Percentiles rank a stretch among this genome's conserved stretches.
Conservation (phyloP, 2,797 vertebrate species). For the Etheostoma perlongum region DNA sequence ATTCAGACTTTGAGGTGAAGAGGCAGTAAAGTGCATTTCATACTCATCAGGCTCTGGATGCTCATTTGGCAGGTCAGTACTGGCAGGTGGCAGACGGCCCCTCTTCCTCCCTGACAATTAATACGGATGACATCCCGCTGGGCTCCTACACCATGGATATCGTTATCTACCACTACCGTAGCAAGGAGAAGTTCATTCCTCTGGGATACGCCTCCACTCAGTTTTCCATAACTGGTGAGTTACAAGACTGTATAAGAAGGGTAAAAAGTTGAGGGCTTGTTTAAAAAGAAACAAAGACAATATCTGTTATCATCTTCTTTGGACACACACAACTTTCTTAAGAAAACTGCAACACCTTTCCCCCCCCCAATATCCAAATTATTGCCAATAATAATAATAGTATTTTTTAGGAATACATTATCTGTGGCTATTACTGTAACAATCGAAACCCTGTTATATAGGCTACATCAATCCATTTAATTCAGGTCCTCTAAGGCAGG, state of each 20-base stretch:
- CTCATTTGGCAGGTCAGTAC: slow-evolving; percentile 86
- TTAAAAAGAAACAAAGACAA: no score
- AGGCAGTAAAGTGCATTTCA: neutral
- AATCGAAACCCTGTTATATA: neutral
- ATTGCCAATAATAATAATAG: no score
- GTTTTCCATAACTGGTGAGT: slow-evolving; percentile 92
- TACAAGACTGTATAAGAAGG: neutral
- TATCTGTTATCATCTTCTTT: no score
- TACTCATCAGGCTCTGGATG: neutral
- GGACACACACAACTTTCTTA: no score
- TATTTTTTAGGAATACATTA: neutral
- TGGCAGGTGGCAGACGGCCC: slow-evolving; percentile 94
- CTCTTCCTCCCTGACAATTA: slow-evolving; percentile 88
- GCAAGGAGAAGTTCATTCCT: slow-evolving; percentile 91
- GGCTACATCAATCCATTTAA: neutral
- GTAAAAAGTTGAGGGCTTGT: no score
- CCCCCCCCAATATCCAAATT: no score
- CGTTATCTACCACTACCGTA: slow-evolving; percentile 92
- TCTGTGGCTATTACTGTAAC: neutral
- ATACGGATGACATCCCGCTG: slow-evolving; percentile 85
- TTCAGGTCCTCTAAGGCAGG: neutral
- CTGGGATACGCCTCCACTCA: slow-evolving; percentile 88
- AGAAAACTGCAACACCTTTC: no score
- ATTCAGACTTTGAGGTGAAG: neutral
- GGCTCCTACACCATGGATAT: slow-evolving; percentile 94